Conservation (phyloP, 2,113 vertebrate genomes). For the Strix aluco region DNA sequence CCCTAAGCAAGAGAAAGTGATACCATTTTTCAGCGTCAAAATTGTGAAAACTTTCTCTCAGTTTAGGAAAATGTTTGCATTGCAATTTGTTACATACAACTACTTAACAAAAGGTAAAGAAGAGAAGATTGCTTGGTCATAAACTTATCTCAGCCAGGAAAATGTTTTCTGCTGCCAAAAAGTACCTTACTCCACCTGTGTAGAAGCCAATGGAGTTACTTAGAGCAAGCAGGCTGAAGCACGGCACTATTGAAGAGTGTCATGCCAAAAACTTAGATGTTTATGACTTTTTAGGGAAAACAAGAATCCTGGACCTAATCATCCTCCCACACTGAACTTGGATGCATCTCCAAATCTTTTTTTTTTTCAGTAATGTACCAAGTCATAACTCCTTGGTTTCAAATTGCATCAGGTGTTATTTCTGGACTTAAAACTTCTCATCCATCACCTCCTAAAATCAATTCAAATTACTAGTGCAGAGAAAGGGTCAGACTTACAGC, state of each 20-base stretch:
- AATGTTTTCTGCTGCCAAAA: not conserved
- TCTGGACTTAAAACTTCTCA: not conserved
- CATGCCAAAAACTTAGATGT: not conserved
- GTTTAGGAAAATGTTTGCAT: not conserved
- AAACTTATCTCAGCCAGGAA: not conserved
- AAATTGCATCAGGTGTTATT: not conserved
- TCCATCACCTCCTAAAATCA: not conserved
- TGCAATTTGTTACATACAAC: not conserved
- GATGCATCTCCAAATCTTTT: not conserved
- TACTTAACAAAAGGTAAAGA: not conserved
- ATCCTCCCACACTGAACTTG: not conserved
- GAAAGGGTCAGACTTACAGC: not conserved
- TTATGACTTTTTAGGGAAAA: not conserved
- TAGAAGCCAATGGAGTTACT: not conserved
- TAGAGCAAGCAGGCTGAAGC: not conserved
- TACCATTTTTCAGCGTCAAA: not conserved
- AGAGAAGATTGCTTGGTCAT: not conserved
- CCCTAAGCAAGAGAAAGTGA: not conserved
- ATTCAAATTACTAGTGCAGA: not conserved
- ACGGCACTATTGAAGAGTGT: not conserved
- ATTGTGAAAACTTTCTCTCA: not conserved
- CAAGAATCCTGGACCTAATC: not conserved
- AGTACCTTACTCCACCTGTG: not conserved
- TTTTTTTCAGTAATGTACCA: not conserved
- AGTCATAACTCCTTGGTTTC: not conserved